phyloP scores from a whole-genome alignment of 2,888 invertebrate species.

The Hedya salicella region DNA sequence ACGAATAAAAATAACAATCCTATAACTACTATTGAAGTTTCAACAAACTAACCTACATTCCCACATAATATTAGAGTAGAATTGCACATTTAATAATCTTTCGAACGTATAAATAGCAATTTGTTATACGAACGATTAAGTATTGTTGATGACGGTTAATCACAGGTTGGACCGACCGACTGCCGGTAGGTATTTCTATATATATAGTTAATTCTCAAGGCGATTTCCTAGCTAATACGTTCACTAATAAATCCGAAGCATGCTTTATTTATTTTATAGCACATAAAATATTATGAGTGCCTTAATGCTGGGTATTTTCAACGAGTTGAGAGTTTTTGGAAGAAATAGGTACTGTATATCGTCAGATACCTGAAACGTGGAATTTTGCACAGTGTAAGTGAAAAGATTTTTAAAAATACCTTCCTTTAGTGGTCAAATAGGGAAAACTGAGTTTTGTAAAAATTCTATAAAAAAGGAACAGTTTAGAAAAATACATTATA shows the following conservation, averaged over 20 bases:
- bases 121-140: conserved; percentile 50
- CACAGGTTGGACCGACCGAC: conserved; percentile 53
- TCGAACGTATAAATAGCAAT: conserved; percentile 52
- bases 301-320: conserved; percentile 8
- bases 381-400: no score
- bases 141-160: conserved; percentile 60
- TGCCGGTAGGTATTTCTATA: conserved; percentile 35
- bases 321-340: background rate
- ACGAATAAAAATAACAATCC: background rate
- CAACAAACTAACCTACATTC: conserved; percentile 9
- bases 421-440: no score
- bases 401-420: no score
- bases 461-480: no score
- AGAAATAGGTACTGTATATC: background rate
- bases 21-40: background rate
- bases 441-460: no score
- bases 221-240: conserved; percentile 49
- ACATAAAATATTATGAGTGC: conserved; percentile 11
- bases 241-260: conserved; percentile 42
- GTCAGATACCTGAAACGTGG: no score
- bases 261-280: conserved; percentile 33
- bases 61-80: conserved; percentile 17
- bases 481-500: no score
- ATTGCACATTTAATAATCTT: conserved; percentile 17
- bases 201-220: conserved; percentile 42